Conservation (phyloP, 2,113 vertebrate species). For the Cavia porcellus region DNA sequence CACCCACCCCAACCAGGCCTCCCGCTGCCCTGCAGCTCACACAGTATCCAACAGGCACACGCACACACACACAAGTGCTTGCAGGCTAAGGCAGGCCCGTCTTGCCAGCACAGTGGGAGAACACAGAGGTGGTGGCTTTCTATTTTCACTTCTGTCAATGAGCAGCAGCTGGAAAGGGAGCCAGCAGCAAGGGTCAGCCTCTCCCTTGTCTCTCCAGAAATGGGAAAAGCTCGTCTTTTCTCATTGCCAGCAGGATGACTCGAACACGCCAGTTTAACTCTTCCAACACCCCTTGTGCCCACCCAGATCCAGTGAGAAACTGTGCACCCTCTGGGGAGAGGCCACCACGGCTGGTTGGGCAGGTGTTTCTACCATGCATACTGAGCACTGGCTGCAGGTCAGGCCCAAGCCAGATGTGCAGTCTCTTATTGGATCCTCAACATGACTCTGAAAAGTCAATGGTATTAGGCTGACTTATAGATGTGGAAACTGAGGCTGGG, state of each 20-base stretch:
- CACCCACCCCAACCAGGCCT: background rate
- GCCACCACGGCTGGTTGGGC: background rate
- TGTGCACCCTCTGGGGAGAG: background rate
- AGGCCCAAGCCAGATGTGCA: rapidly evolving
- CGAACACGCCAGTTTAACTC: conserved; percentile 42
- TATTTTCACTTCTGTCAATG: conserved; percentile 73
- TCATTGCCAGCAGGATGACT: background rate
- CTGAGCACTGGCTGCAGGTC: rapidly evolving
- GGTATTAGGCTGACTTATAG: background rate
- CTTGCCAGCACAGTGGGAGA: background rate
- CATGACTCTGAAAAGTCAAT: too few species aligned
- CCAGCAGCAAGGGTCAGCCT: background rate
- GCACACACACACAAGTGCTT: background rate
- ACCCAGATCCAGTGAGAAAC: background rate
- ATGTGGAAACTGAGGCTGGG: conserved; percentile 72
- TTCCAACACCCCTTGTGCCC: background rate
- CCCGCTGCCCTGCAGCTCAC: background rate
- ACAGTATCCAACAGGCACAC: background rate
- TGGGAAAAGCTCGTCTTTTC: conserved; percentile 49
- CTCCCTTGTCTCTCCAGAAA: background rate
- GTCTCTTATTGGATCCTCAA: background rate
- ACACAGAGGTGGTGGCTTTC: background rate
- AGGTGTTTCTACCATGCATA: background rate
- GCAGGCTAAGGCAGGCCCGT: conserved; percentile 25
- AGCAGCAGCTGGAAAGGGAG: conserved; percentile 69